These are phyloP conservation scores for Acridotheres tristis DNA, from an alignment of 2,797 vertebrate genomes.

Conservation along the genomic window DNA sequence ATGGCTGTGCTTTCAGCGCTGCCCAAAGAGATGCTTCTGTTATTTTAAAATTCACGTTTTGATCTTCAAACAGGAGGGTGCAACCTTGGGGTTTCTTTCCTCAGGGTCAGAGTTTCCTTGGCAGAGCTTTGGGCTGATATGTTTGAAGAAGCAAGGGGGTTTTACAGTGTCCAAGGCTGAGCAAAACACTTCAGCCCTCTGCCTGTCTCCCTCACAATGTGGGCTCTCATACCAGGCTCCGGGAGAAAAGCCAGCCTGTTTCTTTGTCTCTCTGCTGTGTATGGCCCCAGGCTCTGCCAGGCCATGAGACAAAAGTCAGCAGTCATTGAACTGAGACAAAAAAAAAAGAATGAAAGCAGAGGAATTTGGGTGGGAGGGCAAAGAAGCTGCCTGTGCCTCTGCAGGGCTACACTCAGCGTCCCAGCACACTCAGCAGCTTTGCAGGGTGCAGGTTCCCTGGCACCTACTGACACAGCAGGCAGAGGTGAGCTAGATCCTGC, in stretches of 20 bases:
- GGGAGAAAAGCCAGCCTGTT: neutral
- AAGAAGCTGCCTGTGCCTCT: neutral
- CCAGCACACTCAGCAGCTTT: neutral
- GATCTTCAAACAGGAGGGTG: neutral
- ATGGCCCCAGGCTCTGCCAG: conserved; percentile 42
- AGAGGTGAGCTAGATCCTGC: neutral
- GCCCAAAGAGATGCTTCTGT: neutral
- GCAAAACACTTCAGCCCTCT: conserved; percentile 1
- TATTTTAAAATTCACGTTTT: neutral
- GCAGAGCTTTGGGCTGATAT: neutral
- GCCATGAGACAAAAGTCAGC: neutral
- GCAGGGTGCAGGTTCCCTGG: neutral
- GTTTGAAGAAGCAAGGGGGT: neutral
- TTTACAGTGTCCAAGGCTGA: neutral
- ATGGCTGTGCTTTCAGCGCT: neutral
- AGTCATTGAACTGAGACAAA: neutral
- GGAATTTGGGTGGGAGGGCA: conserved; percentile 19
- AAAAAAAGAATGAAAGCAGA: neutral
- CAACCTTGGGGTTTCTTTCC: neutral
- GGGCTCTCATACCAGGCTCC: neutral
- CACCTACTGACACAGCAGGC: neutral
- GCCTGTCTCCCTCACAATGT: neutral
- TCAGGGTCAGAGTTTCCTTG: neutral
- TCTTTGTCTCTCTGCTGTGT: neutral
- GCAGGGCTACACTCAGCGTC: neutral